Evolutionary conservation across 2,113 vertebrate species (phyloP), one percentile per base, ranked within the genome.

Genomic region (Circaetus gallicus): DNA sequence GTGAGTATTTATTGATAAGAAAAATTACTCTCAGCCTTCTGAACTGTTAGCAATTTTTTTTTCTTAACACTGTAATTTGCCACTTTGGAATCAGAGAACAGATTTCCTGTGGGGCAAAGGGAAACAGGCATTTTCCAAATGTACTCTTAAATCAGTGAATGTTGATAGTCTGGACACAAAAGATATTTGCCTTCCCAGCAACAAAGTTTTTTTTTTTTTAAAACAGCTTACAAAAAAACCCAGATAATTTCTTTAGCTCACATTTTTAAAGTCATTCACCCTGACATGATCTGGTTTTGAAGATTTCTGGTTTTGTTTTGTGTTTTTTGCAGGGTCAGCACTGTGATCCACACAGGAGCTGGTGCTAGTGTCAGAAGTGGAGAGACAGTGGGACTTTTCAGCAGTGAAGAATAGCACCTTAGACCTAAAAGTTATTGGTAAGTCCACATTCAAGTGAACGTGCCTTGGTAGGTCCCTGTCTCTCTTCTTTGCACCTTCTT

Each of bases 151-250:
- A 16, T 42, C 13, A 45, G 42, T 59, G 47, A 59, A 58, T 62
- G 19, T 4, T 58, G 34, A 45, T 36, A 70, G 12, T 26, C n/a
- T 38, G 20, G 13, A 40, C 10, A 58, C 34, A 81, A 66, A 62
- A 36, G 40, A 11, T 3, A 22, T 79, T 90, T 81, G 4, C 8
- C 67, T 34, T 50, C 7, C 19, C 31, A 47, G 15, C 1, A 74
- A 32, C 3, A 43, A 14, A 53, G 7, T 3, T 15, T 2, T 72
- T 62, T 66, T 25, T 52, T 28, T 50, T 50, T 49, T 34, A 50
- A 45, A 58, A 16, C 10, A 82, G 2, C 4, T 43, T 66, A 13
- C 7, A 24, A 67, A 56, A 58, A 16, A 1, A 0, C 1, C 0
- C 3, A 40, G 11, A n/a, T 52, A 56, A 78, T 66, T 78, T 67